Evolutionary conservation across 2,888 invertebrate species (phyloP).

Genomic region (Xiphydria camelus): DNA sequence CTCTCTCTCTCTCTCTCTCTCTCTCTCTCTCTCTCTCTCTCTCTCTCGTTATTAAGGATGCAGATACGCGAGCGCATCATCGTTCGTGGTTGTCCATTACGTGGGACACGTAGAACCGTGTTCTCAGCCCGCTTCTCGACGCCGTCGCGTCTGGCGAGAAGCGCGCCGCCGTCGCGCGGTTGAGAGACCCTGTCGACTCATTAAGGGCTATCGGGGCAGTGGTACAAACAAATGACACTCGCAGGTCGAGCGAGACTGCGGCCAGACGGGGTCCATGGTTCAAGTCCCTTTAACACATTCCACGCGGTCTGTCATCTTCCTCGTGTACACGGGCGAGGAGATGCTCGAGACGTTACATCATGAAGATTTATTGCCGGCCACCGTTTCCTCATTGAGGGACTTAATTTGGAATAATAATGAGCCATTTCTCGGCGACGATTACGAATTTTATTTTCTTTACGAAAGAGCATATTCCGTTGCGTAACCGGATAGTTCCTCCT

Average conservation of each 20-base stretch:
- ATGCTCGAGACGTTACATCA: background rate
- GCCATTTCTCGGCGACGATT: too few species aligned
- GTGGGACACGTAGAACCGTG: conserved; percentile 7
- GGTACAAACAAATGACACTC: conserved; percentile 16
- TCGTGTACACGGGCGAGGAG: background rate
- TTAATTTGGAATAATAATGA: too few species aligned
- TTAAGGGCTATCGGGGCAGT: conserved; percentile 16
- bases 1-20: too few species aligned
- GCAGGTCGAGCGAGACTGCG: conserved; percentile 15
- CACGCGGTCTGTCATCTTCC: background rate
- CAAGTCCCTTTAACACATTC: conserved; percentile 1
- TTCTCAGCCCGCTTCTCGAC: conserved; percentile 12
- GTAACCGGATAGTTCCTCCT: too few species aligned
- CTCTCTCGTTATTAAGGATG: conserved; percentile 15
- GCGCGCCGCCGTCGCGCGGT: conserved; percentile 3
- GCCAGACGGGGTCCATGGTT: conserved; percentile 12
- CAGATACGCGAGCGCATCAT: conserved; percentile 16
- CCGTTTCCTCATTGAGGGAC: too few species aligned
- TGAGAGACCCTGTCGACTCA: conserved; percentile 15
- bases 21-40: too few species aligned
- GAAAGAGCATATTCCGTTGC: too few species aligned
- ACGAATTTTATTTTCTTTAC: too few species aligned
- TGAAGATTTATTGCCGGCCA: background rate
- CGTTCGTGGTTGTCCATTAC: conserved; percentile 16
- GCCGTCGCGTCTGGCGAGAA: background rate